These are phyloP conservation scores for Strigamia crassipes DNA, from an alignment of 2,888 invertebrate species.

Conservation along the genomic window DNA sequence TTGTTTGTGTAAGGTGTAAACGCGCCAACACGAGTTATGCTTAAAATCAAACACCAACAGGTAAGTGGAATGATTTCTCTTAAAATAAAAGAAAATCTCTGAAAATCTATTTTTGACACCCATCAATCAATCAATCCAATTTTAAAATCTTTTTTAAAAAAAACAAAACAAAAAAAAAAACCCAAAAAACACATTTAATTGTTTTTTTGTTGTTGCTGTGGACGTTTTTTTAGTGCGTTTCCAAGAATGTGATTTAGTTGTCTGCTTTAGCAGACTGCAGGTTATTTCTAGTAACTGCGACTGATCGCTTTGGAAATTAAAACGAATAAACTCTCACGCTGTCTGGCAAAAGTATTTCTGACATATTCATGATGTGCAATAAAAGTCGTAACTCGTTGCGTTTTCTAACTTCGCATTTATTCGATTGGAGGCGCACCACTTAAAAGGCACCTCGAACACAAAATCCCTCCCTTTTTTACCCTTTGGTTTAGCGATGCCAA, in stretches of 20 bases:
- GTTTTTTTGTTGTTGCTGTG: neutral
- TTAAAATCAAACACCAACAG: neutral
- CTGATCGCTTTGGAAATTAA: conserved; percentile 14
- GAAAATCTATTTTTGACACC: no score
- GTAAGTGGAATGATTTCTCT: neutral
- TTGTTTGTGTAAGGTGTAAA: no score
- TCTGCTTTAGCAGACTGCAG: conserved; percentile 30
- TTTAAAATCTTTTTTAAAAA: neutral
- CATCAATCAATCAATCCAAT: no score
- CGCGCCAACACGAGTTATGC: neutral
- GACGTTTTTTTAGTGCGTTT: neutral
- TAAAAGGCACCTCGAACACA: conserved; percentile 8
- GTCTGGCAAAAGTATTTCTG: conserved; percentile 20
- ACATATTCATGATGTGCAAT: conserved; percentile 25
- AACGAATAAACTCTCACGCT: conserved; percentile 19
- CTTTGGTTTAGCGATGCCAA: conserved; percentile 8
- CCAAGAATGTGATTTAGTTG: conserved; percentile 28
- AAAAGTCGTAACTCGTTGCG: neutral
- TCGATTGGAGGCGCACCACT: conserved; percentile 6
- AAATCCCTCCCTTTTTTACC: conserved; percentile 25
- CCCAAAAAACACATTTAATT: neutral
- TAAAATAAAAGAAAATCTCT: no score
- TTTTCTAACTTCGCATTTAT: conserved; percentile 2
- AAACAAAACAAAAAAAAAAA: no score
- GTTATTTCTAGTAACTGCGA: conserved; percentile 34